phyloP scores from a whole-genome alignment of 2,888 invertebrate species.

The Embidobia sp. region DNA sequence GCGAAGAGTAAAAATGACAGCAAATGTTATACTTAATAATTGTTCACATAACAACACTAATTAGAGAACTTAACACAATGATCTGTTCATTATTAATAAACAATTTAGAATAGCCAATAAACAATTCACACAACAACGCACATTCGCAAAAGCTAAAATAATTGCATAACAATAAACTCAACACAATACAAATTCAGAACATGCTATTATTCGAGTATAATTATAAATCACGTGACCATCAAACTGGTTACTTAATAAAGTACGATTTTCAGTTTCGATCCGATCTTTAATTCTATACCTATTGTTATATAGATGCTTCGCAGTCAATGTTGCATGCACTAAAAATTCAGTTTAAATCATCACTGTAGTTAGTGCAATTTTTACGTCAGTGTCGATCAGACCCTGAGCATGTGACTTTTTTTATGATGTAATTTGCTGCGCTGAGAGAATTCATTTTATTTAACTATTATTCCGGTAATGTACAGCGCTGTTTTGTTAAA shows the following conservation, averaged over 20 bases:
- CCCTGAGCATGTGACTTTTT: conserved; percentile 18
- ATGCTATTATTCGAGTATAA: conserved; percentile 16
- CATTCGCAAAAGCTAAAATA: neutral
- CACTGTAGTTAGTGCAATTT: conserved; percentile 7
- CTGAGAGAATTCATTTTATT: neutral
- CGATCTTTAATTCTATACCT: neutral
- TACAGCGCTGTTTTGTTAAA: too few relatives aligned
- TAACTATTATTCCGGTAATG: too few relatives aligned
- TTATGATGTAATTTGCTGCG: conserved; percentile 15
- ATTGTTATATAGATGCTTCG: neutral
- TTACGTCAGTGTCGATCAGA: neutral
- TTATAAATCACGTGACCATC: conserved; percentile 22
- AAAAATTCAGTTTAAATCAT: neutral
- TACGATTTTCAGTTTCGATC: conserved; percentile 1
- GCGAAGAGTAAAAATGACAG: too few relatives aligned
- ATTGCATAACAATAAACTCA: conserved; percentile 8
- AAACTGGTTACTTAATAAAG: conserved; percentile 8
- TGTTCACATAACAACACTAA: neutral
- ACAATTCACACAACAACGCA: too few relatives aligned
- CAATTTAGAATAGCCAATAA: too few relatives aligned
- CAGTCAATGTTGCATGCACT: conserved; percentile 1
- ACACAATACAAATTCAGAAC: neutral
- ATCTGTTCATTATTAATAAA: too few relatives aligned
- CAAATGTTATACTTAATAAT: too few relatives aligned
- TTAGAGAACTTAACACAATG: neutral